Evolutionary conservation across 2,888 invertebrate species (phyloP).

Genomic region (Tachina grossa): DNA sequence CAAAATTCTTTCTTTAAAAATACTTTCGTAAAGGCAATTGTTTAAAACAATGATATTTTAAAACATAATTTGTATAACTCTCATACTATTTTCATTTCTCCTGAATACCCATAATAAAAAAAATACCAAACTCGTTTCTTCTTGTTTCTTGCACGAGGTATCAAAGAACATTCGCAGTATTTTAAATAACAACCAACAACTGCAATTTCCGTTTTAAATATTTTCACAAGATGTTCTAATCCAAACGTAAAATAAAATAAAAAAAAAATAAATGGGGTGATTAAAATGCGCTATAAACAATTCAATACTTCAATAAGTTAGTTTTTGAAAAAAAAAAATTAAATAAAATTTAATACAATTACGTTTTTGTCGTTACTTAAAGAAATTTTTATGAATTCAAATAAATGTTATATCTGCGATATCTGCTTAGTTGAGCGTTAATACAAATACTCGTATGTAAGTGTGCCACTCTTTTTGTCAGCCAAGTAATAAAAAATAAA

Average conservation of each 20-base stretch:
- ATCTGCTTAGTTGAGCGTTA: constrained; percentile 46
- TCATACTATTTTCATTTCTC: neutral
- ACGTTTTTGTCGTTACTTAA: neutral
- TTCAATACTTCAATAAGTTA: neutral
- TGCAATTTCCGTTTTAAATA: constrained; percentile 63
- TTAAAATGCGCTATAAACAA: constrained; percentile 4
- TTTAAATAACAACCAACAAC: constrained; percentile 48
- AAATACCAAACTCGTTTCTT: too few relatives aligned
- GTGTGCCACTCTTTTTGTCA: constrained; percentile 49
- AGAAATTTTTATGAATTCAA: constrained; percentile 43
- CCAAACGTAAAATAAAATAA: constrained; percentile 15
- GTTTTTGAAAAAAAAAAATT: neutral
- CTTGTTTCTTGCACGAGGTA: constrained; percentile 17
- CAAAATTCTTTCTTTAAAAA: neutral
- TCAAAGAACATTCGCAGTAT: constrained; percentile 42
- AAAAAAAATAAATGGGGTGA: constrained; percentile 49
- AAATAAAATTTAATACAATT: neutral
- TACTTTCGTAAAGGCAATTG: neutral
- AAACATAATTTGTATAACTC: too few relatives aligned
- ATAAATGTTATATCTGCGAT: constrained; percentile 24
- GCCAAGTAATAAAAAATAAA: constrained; percentile 35
- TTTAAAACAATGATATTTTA: neutral
- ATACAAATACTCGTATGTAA: constrained; percentile 5
- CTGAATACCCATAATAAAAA: constrained; percentile 8
- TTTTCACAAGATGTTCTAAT: constrained; percentile 20